Evolutionary conservation across 92 coral and sea anemone genomes (phyloP).

Genomic region (Palythoa grandis): DNA sequence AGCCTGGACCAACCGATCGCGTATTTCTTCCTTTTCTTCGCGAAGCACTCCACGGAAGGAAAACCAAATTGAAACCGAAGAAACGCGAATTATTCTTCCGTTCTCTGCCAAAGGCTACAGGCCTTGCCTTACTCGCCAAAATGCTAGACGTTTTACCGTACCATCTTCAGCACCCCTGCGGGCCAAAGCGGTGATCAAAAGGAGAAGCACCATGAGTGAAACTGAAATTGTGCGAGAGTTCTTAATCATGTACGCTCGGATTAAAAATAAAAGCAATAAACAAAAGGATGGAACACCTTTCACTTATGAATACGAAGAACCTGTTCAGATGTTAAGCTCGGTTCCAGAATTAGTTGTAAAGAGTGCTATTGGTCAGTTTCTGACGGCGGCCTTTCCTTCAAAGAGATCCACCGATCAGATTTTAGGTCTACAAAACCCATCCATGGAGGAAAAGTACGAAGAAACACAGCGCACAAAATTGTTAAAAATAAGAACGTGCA

Average conservation of each 20-base stretch:
- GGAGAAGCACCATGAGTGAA: slow-evolving; percentile 37
- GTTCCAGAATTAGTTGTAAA: slow-evolving; percentile 84
- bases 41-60: background rate
- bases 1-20: slow-evolving; percentile 14
- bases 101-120: slow-evolving; percentile 60
- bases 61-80: slow-evolving; percentile 49
- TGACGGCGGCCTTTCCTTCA: slow-evolving; percentile 71
- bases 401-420: slow-evolving; percentile 38
- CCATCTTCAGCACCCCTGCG: slow-evolving; percentile 39
- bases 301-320: slow-evolving; percentile 18
- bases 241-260: slow-evolving; percentile 80
- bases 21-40: background rate
- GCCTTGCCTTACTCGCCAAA: slow-evolving; percentile 48
- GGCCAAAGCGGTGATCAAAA: slow-evolving; percentile 34
- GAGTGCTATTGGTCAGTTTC: slow-evolving; percentile 85
- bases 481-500: slow-evolving; percentile 77
- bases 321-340: slow-evolving; percentile 74
- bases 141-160: slow-evolving; percentile 2
- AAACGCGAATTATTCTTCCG: slow-evolving; percentile 76
- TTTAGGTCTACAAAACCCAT: background rate
- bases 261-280: slow-evolving; percentile 53
- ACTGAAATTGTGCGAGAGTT: slow-evolving; percentile 69
- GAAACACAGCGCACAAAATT: slow-evolving; percentile 71
- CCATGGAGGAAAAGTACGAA: slow-evolving; percentile 59
- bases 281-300: slow-evolving; percentile 12